Percentiles rank a stretch among this genome's conserved stretches.
These are phyloP conservation scores for Drosophila acutilabella DNA, from an alignment of 2,888 invertebrate genomes.

Conservation along the genomic window DNA sequence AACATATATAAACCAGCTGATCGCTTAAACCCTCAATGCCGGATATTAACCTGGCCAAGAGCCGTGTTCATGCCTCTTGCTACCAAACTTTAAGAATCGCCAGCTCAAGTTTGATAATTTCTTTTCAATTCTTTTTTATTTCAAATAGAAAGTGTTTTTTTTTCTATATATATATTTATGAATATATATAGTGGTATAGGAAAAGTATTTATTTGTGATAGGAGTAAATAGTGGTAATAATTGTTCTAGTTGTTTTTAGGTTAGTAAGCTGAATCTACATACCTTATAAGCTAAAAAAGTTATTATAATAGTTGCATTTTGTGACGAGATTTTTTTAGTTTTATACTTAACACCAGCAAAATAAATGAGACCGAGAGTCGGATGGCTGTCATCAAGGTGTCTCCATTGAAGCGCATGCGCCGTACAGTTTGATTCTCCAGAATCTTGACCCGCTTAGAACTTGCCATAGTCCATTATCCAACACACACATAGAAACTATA, in stretches of 20 bases:
- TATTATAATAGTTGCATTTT: neutral
- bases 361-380: constrained; percentile 11
- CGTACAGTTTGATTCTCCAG: constrained; percentile 11
- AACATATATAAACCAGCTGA: neutral
- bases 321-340: constrained; percentile 48
- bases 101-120: constrained; percentile 66
- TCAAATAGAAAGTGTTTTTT: constrained; percentile 72
- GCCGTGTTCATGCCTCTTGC: constrained; percentile 43
- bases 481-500: constrained; percentile 5
- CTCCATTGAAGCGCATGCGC: constrained; percentile 57
- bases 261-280: constrained; percentile 68
- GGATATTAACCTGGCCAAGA: constrained; percentile 2
- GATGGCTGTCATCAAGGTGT: constrained; percentile 11
- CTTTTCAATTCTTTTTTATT: constrained; percentile 70
- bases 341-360: constrained; percentile 61
- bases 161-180: constrained; percentile 44
- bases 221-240: too few species aligned
- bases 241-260: constrained; percentile 14
- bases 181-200: constrained; percentile 30
- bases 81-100: constrained; percentile 81
- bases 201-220: constrained; percentile 60
- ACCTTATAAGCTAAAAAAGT: constrained; percentile 68
- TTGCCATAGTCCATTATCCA: neutral
- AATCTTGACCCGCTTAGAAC: neutral
- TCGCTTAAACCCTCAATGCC: neutral